phyloP scores from a whole-genome alignment of 2,888 invertebrate species.

The Mesoligia furuncula region DNA sequence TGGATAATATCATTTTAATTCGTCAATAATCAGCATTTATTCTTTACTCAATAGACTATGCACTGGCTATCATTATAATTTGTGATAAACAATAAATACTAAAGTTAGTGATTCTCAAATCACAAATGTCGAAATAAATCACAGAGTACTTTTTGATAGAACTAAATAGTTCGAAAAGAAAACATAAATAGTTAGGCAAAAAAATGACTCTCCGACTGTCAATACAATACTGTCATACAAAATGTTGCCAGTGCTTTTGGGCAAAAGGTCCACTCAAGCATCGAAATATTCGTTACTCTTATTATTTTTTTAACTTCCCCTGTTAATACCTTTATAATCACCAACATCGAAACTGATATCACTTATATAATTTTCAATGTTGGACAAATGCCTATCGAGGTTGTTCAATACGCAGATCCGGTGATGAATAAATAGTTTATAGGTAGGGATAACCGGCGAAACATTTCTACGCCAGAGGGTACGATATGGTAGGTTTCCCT shows the following conservation, averaged over 20 bases:
- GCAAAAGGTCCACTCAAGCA: background rate
- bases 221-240: background rate
- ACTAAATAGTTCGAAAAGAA: conserved; percentile 13
- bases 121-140: background rate
- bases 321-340: too few species aligned
- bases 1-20: conserved; percentile 64
- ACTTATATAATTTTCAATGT: background rate
- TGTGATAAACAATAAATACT: background rate
- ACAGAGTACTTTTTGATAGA: too few species aligned
- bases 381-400: background rate
- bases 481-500: too few species aligned
- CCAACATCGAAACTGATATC: background rate
- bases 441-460: too few species aligned
- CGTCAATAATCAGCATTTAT: background rate
- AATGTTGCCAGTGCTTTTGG: conserved; percentile 8
- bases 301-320: background rate
- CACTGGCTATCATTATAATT: conserved; percentile 7
- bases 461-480: too few species aligned
- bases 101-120: background rate
- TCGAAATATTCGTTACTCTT: background rate
- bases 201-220: background rate
- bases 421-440: background rate
- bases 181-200: background rate
- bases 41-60: background rate
- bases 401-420: background rate